These are phyloP conservation scores for Actenoides hombroni DNA, from an alignment of 2,113 vertebrate genomes.

Conservation along the genomic window DNA sequence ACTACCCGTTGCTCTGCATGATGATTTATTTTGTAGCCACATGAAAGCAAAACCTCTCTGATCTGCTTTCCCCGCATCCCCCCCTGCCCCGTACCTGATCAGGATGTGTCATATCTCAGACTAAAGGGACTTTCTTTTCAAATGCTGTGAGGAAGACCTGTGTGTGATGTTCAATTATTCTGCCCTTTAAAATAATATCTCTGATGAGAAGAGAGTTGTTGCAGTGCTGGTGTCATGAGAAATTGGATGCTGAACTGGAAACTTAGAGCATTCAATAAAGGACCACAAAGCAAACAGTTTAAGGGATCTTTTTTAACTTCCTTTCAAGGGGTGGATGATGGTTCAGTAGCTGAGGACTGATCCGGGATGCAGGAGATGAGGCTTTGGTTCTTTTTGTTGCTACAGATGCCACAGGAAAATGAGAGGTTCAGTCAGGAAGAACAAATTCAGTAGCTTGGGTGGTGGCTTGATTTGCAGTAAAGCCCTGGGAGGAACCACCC, in stretches of 20 bases:
- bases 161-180: background rate
- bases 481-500: background rate
- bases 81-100: background rate
- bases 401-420: background rate
- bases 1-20: background rate
- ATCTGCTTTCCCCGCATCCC: background rate
- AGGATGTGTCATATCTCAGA: background rate
- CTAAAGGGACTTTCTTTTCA: slow-evolving; percentile 4
- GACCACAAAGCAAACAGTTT: background rate
- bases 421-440: background rate
- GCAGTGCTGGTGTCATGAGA: background rate
- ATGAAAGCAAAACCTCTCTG: slow-evolving; percentile 24
- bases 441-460: background rate
- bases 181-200: background rate
- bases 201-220: background rate
- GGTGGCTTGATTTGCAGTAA: background rate
- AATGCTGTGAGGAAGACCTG: background rate
- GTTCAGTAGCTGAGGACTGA: background rate
- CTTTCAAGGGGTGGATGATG: background rate
- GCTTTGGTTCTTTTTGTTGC: background rate
- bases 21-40: background rate
- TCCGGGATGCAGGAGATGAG: background rate
- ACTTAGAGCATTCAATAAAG: background rate
- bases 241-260: background rate
- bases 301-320: background rate